Conservation (phyloP, 92 coral and sea anemone genomes). For the Pocillopora meandrina region DNA sequence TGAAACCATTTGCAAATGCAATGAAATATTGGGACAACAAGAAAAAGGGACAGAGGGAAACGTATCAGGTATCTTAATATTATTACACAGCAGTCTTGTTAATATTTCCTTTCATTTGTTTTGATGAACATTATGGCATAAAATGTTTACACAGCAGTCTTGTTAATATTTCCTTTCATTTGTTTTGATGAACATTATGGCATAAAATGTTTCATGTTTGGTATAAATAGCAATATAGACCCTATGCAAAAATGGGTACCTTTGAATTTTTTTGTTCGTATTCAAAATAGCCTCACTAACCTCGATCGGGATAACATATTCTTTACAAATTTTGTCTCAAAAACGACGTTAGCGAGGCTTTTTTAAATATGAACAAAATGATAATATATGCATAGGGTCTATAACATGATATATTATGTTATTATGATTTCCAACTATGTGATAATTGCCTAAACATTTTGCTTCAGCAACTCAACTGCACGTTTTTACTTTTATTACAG, state of each 20-base stretch:
- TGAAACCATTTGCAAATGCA: slow-evolving; percentile 3
- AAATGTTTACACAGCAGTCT: background rate
- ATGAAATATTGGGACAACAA: slow-evolving; percentile 26
- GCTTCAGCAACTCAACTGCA: background rate
- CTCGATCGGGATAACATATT: no score
- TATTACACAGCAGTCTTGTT: background rate
- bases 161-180: slow-evolving; percentile 8
- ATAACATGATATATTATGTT: no score
- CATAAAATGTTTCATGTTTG: slow-evolving; percentile 3
- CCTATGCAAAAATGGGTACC: no score
- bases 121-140: background rate
- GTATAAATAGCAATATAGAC: no score
- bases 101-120: slow-evolving; percentile 3
- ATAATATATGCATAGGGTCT: no score
- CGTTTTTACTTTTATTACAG: background rate
- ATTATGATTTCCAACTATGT: background rate
- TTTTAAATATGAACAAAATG: no score
- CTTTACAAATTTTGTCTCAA: no score
- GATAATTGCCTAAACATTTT: background rate
- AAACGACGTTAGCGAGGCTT: no score
- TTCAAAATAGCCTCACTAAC: no score
- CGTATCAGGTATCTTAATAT: slow-evolving; percentile 15
- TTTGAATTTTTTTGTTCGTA: no score
- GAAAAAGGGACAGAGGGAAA: slow-evolving; percentile 15
- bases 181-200: background rate